Base-by-base conservation (phyloP, 2,888 invertebrate genomes). In the Heteromyza rotundicornis region DNA sequence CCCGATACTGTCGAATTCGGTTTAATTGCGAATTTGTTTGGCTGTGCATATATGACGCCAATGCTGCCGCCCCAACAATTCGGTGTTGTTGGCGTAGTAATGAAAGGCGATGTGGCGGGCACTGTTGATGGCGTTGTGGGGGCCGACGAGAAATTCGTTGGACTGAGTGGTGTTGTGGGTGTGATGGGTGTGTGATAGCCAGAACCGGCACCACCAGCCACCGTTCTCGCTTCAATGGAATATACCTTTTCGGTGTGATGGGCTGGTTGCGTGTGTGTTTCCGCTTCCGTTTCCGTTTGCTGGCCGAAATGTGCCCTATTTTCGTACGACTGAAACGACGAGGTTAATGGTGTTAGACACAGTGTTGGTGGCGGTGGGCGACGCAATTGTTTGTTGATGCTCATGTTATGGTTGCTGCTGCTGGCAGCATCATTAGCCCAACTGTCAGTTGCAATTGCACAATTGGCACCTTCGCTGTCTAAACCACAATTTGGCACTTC, bases 181-280 rank as follows among this genome's bases (percentile, higher is more conserved):
- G 62, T 57, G 23, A 54, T 51, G 23, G 59, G 50, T 20, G 58
- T 54, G 32, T 51, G 10, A n/a, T 2, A 10, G 22, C n/a, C n/a
- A n/a, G n/a, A n/a, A n/a, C 49, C n/a, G n/a, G n/a, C n/a, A 44
- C 12, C 16, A 2, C 44, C 14, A 32, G 60, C 65, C 47, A 63
- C 62, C n/a, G 51, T 60, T 47, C 27, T 52, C 1, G 77, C 69
- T 58, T 74, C 71, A 60, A 80, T 80, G 1, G 74, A 71, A 58
- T 81, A 79, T 20, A 79, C 72, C 47, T 72, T 76, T 59, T 81
- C 79, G 1, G 81, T 81, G 47, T 79, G 81, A 66, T 81, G 75
- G 23, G 79, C 76, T 32, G 32, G 7, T 12, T 74, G 73, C 1
- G 73, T 73, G 20, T 76, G 73, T 0, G 75, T 70, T 10, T 70